Evolutionary conservation across 1,140 invertebrate species (phyloP), one percentile per base, ranked within the genome.

Genomic region (Ylistrum balloti): DNA sequence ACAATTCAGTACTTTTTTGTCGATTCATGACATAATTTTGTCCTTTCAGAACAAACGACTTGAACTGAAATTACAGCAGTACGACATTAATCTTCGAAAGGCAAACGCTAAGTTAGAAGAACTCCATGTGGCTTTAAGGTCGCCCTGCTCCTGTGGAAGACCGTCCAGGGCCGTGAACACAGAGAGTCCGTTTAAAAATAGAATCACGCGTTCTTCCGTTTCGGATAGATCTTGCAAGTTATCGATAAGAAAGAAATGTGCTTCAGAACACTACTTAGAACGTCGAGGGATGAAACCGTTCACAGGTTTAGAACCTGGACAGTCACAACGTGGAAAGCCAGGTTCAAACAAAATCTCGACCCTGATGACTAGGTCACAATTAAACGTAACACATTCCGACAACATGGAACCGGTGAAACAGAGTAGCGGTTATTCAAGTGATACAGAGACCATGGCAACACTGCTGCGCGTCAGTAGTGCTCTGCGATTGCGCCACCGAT

Each of bases 241-340:
- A 74, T 74, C 56, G 22, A 28, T 74, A 74, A 74, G 56, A 28
- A 74, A 74, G n/a, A 74, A 74, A 74, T 74, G 56, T 74, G 56
- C 56, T 74, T 74, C 56, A 22, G 56, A 74, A 74, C 56, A 74
- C 11, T 74, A 74, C 56, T n/a, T 74, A 28, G 56, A 74, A 11
- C 56, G 56, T 74, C 22, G 56, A n/a, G 56, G 56, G 5, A 74
- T 74, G 56, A 74, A 5, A n/a, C 17, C 56, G 17, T 45, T 45
- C 5, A 74, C n/a, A 5, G 17, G 56, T 11, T n/a, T 74, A 3
- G 56, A 74, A 2, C 56, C 9, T 17, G n/a, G 56, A 28, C 56
- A 74, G 56, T 0, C 56, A 74, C 56, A 74, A 74, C 22, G 17
- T 11, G 56, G 56, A n/a, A 74, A n/a, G n/a, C 28, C n/a, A 74